A percentile compares a stretch with the other conserved stretches of the same genome.
These are phyloP conservation scores for Melanerpes formicivorus DNA, from an alignment of 2,113 vertebrate genomes.

Conservation along the genomic window DNA sequence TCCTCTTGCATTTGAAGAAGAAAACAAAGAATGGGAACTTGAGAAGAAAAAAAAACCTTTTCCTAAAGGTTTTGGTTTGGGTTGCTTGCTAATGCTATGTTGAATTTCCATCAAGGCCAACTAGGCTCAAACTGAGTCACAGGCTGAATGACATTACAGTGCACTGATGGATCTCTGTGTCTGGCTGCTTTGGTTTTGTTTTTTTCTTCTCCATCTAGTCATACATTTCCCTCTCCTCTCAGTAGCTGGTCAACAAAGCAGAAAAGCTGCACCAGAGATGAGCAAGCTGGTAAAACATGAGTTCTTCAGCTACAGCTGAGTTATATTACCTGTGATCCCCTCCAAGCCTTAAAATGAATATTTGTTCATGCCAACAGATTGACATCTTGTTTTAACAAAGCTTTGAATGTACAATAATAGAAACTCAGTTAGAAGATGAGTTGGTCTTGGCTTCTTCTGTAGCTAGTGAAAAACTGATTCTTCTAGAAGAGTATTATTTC, in stretches of 20 bases:
- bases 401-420: not conserved
- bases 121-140: not conserved
- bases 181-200: not conserved
- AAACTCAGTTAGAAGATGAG: not conserved
- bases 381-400: not conserved
- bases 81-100: not conserved
- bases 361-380: not conserved
- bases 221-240: not conserved
- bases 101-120: not conserved
- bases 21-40: not conserved
- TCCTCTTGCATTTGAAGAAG: not conserved
- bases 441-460: not conserved
- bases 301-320: not conserved
- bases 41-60: not conserved
- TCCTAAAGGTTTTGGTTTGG: not conserved
- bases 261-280: not conserved
- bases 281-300: not conserved
- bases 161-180: not conserved
- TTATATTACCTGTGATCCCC: fast-evolving
- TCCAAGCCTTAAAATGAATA: not conserved
- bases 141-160: not conserved
- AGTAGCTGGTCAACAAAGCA: not conserved
- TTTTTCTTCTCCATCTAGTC: not conserved
- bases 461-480: not conserved
- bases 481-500: not conserved